Evolutionary conservation across 2,797 vertebrate genomes (phyloP), one percentile per base, ranked within the genome.

Genomic region (Xiphorhynchus erythropygius): DNA sequence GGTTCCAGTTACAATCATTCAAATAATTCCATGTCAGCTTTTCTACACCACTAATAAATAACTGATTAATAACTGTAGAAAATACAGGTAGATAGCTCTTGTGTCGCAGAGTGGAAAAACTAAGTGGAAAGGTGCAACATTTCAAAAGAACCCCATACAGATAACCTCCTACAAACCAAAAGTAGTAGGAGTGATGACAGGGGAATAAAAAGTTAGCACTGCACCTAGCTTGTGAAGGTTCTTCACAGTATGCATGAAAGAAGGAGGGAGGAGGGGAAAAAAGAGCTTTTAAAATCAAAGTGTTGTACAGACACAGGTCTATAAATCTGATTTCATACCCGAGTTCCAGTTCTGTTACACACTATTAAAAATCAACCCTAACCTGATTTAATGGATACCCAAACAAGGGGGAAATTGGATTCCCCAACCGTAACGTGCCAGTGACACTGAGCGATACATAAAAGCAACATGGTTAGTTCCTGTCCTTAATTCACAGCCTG

Each of bases 371-470:
- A 95, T 90, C 89, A 94, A 82, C 89, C 85, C 91, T 96, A 97
- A 96, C 92, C 83, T 94, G 96, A 96, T 95, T 96, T 96, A 97
- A 96, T 81, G 93, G 95, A 86, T 92, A 95, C 62, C 94, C 95
- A 97, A 97, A 97, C 96, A 97, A 96, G 69, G 52, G 96, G 96
- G 91, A 98, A 97, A 98, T 95, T 94, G 96, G 94, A 97, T 82
- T 95, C 83, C 88, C 84, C 94, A 97, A 94, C 90, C 94, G 74
- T 93, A 97, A 95, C 89, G 5, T 81, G 77, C 69, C 62, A 81
- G 63, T 87, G 81, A 92, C 87, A 90, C 91, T 88, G 83, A 96
- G 91, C 47, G 89, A 94, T 88, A 91, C 87, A 78, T 73, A 94
- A 96, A 96, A 75, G 67, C 86, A 92, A 87, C 67, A 84, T 69